Conservation (phyloP, 2,113 vertebrate species). For the Leptosomus discolor region DNA sequence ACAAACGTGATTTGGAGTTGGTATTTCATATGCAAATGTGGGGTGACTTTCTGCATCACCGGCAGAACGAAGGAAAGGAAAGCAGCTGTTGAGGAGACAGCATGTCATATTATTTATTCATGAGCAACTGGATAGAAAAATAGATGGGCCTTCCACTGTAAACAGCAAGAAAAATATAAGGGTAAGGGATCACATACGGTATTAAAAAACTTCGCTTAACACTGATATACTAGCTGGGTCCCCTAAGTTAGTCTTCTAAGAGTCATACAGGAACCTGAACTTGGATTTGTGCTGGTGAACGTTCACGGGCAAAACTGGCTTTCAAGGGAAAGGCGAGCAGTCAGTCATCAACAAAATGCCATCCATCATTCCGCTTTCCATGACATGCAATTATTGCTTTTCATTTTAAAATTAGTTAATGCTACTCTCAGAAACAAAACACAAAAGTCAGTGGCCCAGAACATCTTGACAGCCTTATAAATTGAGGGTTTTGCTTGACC, state of each 20-base stretch:
- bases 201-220: background rate
- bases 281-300: background rate
- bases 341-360: background rate
- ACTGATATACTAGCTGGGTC: too few species aligned
- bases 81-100: constrained; percentile 22
- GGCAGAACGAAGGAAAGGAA: background rate
- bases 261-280: background rate
- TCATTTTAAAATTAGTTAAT: background rate
- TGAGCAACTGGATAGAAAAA: constrained; percentile 1
- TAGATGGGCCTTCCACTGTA: background rate
- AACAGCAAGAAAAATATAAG: background rate
- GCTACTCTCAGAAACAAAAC: background rate
- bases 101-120: background rate
- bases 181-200: background rate
- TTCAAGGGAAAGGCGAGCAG: background rate
- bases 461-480: background rate
- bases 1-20: background rate
- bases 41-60: background rate
- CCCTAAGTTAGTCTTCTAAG: background rate
- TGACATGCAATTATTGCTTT: background rate
- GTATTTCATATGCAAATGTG: background rate
- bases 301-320: background rate
- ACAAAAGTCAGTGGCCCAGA: background rate
- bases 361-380: background rate
- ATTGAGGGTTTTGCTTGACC: background rate